Evolutionary conservation across 30 jellyfish, hydroid and myxozoan species (phyloP), one percentile per base, ranked within the genome.

Genomic region (Sanderia malayensis): DNA sequence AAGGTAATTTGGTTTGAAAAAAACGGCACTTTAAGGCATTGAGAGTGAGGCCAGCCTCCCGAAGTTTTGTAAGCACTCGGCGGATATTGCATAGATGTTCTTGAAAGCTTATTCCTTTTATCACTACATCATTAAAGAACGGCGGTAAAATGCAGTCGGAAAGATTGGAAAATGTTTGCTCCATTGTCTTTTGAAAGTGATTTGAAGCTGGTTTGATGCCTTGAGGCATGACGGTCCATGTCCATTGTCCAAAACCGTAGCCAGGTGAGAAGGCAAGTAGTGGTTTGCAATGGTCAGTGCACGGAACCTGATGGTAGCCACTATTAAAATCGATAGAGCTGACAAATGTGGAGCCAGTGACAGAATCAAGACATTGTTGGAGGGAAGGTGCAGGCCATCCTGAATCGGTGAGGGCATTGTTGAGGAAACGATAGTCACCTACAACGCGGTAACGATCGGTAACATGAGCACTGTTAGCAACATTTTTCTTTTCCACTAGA

Each of bases 21-120:
- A 77, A 77, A 6, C 22, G 23, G 73, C 89, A 55, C 81, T 62
- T 77, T 20, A 46, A 37, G 57, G 81, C 76, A 62, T 77, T 77
- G 41, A 20, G 20, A 23, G 24, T 8, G 20, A 8, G 69, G 24
- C 9, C 24, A 23, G 8, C 13, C 11, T 7, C 8, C 8, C 23
- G 11, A 24, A 11, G 8, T 17, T 9, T 20, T 57, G 10, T 57
- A 18, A 57, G 11, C 10, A 57, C 69, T 8, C 11, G 11, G 24
- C 20, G 23, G 20, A 8, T 24, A 20, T n/a, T 8, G 20, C 11
- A 57, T 57, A n/a, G n/a, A n/a, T n/a, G n/a, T n/a, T n/a, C n/a
- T n/a, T n/a, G n/a, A n/a, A n/a, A n/a, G n/a, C n/a, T n/a, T n/a
- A n/a, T n/a, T n/a, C n/a, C n/a, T n/a, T n/a, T n/a, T n/a, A n/a